A percentile compares a stretch with the other conserved stretches of the same genome.
These are phyloP conservation scores for Sebastolobus altivelis DNA, from an alignment of 2,797 vertebrate genomes.

Conservation along the genomic window DNA sequence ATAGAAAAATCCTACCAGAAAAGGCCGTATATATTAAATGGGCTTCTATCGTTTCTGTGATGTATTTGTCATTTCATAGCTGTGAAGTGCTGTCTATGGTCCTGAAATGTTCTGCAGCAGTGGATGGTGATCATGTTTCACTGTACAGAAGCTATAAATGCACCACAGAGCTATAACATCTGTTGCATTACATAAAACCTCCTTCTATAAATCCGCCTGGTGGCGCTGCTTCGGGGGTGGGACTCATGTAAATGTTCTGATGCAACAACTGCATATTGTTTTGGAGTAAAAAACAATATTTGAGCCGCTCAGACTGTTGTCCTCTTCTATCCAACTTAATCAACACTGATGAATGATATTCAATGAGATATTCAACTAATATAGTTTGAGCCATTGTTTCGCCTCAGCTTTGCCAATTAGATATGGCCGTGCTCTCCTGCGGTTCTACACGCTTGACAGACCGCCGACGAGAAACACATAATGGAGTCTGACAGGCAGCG, in stretches of 20 bases:
- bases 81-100: constrained; percentile 89
- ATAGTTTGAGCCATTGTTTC: constrained; percentile 59
- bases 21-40: background rate
- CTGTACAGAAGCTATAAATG: background rate
- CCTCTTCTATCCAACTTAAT: constrained; percentile 39
- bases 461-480: constrained; percentile 84
- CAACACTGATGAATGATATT: constrained; percentile 56
- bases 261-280: constrained; percentile 30
- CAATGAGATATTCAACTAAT: constrained; percentile 57
- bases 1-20: background rate
- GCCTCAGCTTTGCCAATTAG: constrained; percentile 82
- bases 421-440: constrained; percentile 84
- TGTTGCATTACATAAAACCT: constrained; percentile 4
- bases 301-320: constrained; percentile 16
- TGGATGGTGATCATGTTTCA: background rate
- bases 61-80: background rate
- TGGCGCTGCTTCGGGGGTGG: background rate
- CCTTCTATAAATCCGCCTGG: background rate
- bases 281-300: background rate
- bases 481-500: constrained; percentile 91
- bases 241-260: background rate
- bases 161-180: background rate
- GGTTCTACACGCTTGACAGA: constrained; percentile 86
- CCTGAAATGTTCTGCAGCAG: constrained; percentile 82
- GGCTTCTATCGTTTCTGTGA: background rate